Conservation (phyloP, 2,888 invertebrate species). For the Torymus aiolomorphi region DNA sequence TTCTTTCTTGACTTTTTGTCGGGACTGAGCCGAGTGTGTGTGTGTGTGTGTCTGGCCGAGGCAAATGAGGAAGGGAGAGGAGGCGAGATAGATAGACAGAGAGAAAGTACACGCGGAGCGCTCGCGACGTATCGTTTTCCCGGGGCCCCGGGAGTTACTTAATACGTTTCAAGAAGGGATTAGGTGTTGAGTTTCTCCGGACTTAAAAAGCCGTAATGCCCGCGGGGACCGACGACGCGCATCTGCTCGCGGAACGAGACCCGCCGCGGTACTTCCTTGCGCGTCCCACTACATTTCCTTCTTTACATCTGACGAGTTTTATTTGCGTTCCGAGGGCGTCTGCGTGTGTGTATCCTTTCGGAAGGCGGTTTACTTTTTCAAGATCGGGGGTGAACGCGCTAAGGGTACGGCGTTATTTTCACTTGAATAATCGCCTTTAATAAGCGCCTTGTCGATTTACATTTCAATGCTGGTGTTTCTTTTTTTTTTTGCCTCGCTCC, state of each 20-base stretch:
- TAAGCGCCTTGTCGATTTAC: slow-evolving; percentile 11
- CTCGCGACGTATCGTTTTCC: too few species aligned
- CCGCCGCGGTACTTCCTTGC: slow-evolving; percentile 14
- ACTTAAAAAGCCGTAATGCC: slow-evolving; percentile 62
- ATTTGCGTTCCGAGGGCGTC: slow-evolving; percentile 19
- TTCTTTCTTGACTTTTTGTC: too few species aligned
- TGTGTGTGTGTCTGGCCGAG: too few species aligned
- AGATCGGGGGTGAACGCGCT: background rate
- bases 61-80: too few species aligned
- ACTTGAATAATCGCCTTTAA: slow-evolving; percentile 16
- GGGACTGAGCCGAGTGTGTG: too few species aligned
- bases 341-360: slow-evolving; percentile 36
- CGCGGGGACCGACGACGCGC: slow-evolving; percentile 45
- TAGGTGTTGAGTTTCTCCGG: slow-evolving; percentile 70
- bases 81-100: too few species aligned
- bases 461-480: background rate
- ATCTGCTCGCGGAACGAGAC: slow-evolving; percentile 58
- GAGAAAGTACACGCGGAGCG: too few species aligned
- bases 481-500: too few species aligned
- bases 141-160: slow-evolving; percentile 67
- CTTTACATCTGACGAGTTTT: slow-evolving; percentile 39
- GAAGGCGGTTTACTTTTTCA: slow-evolving; percentile 10
- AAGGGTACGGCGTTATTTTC: slow-evolving; percentile 1
- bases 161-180: slow-evolving; percentile 71
- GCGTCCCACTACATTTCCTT: slow-evolving; percentile 34